Conservation (phyloP, 2,797 vertebrate species). For the Cyprinella venusta region DNA sequence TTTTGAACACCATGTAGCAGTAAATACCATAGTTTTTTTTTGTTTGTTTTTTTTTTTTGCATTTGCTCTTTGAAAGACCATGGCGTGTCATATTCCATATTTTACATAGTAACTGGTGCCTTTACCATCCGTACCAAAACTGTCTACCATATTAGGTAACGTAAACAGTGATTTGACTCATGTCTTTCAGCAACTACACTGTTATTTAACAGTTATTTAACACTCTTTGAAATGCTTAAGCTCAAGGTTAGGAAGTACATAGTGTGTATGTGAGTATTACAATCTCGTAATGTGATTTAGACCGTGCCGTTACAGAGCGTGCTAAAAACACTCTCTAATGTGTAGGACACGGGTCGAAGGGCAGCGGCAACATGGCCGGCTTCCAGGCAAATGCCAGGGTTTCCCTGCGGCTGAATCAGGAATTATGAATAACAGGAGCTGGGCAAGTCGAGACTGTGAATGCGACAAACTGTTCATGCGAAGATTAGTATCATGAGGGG, state of each 20-base stretch:
- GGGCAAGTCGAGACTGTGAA: neutral
- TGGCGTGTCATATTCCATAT: no score
- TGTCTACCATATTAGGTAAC: neutral
- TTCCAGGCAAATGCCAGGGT: slow-evolving; percentile 23
- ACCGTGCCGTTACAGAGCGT: neutral
- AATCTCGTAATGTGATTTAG: slow-evolving; percentile 21
- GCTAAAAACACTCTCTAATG: neutral
- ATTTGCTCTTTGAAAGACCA: neutral
- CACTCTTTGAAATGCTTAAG: neutral
- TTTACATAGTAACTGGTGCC: no score
- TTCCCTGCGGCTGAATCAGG: slow-evolving; percentile 21
- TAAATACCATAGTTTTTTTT: neutral
- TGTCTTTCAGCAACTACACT: neutral
- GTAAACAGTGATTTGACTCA: neutral
- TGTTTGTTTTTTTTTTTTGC: neutral
- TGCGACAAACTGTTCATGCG: slow-evolving; percentile 6
- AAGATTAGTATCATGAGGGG: slow-evolving; percentile 12
- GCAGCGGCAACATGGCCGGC: neutral
- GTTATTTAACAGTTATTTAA: slow-evolving; percentile 12
- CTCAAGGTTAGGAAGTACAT: neutral
- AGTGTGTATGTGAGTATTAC: neutral
- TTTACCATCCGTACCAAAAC: neutral
- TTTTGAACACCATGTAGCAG: neutral
- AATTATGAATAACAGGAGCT: slow-evolving; percentile 25
- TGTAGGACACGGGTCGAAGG: slow-evolving; percentile 12